Percentiles rank a stretch among this genome's conserved stretches.
These are phyloP conservation scores for Galendromus occidentalis DNA, from an alignment of 1,140 invertebrate species.

Conservation along the genomic window DNA sequence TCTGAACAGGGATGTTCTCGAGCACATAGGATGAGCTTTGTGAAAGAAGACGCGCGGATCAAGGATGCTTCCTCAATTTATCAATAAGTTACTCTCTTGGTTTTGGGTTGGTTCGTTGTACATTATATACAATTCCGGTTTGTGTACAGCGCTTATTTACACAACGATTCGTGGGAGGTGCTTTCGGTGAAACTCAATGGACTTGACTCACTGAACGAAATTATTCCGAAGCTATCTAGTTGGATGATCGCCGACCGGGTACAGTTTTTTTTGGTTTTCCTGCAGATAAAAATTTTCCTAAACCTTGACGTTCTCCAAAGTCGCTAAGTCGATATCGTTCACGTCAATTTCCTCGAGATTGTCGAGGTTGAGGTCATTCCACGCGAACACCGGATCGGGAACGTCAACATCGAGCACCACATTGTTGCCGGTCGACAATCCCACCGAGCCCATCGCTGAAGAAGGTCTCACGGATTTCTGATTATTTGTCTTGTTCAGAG, in stretches of 20 bases:
- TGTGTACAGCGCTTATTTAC: constrained; percentile 10
- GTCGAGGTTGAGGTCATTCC: constrained; percentile 8
- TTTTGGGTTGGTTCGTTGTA: background rate
- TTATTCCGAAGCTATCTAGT: too few relatives aligned
- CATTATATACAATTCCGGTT: background rate
- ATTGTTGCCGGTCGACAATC: too few relatives aligned
- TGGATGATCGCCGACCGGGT: background rate
- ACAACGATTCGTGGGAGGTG: background rate
- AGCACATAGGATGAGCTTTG: too few relatives aligned
- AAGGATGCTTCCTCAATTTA: too few relatives aligned
- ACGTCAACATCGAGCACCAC: background rate
- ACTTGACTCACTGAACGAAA: too few relatives aligned
- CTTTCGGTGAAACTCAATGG: too few relatives aligned
- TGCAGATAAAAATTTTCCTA: background rate
- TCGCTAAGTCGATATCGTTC: background rate
- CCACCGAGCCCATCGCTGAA: too few relatives aligned
- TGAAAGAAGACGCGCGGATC: too few relatives aligned
- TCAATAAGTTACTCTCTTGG: background rate
- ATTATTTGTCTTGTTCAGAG: too few relatives aligned
- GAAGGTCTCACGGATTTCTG: too few relatives aligned
- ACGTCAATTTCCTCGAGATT: constrained; percentile 10
- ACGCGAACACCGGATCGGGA: background rate
- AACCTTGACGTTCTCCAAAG: background rate
- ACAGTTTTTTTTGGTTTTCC: background rate
- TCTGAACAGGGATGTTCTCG: too few relatives aligned